A percentile compares a stretch with the other conserved stretches of the same genome.
Conservation (phyloP, 1,140 invertebrate species). For the Atta cephalotes region DNA sequence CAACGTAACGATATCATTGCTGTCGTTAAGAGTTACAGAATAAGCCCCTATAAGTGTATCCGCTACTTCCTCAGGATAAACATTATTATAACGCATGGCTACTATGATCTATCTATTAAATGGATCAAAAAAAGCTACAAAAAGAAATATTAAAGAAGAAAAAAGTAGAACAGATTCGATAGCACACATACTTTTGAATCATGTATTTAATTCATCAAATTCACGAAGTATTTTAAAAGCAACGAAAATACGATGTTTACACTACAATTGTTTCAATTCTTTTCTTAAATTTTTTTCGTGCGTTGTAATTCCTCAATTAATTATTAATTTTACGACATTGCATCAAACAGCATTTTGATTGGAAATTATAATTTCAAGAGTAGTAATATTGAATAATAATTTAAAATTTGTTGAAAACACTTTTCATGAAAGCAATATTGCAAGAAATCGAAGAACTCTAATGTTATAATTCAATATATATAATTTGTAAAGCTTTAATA, state of each 20-base stretch:
- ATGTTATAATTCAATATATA: conserved; percentile 18
- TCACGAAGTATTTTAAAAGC: neutral
- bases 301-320: neutral
- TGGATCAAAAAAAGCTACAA: too few relatives aligned
- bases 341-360: neutral
- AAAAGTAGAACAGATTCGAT: neutral
- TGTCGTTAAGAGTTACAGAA: too few relatives aligned
- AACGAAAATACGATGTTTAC: neutral
- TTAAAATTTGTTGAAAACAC: neutral
- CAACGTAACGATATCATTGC: too few relatives aligned
- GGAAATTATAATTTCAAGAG: neutral
- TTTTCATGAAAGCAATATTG: neutral
- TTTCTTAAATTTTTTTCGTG: neutral
- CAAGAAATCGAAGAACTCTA: neutral
- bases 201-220: neutral
- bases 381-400: neutral
- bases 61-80: too few relatives aligned
- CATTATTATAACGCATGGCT: too few relatives aligned
- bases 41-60: too few relatives aligned
- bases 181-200: neutral
- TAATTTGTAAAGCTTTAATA: conserved; percentile 9
- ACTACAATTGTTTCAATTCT: neutral
- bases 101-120: too few relatives aligned
- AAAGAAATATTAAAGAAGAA: too few relatives aligned
- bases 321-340: neutral